Conservation (phyloP, 2,113 vertebrate species). For the Brachypteracias leptosomus region DNA sequence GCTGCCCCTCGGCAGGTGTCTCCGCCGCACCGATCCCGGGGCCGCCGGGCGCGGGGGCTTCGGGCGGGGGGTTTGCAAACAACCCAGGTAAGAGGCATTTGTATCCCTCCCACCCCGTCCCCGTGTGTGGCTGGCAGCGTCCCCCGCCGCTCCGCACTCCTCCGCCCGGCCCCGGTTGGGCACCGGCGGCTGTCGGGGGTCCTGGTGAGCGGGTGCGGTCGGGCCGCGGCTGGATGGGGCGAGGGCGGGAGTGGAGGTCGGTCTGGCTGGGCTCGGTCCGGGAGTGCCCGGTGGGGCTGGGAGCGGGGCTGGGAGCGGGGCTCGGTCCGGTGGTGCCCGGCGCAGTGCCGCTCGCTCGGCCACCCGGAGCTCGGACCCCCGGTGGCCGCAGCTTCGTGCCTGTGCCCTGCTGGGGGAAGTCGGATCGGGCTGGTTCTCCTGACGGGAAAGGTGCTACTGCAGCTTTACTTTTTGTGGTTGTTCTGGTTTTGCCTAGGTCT, state of each 20-base stretch:
- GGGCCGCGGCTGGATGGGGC: not conserved
- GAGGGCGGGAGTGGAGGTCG: not conserved
- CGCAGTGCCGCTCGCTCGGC: not conserved
- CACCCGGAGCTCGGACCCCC: not conserved
- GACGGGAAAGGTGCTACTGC: fast-evolving
- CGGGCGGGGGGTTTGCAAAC: no score
- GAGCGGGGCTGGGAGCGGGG: no score
- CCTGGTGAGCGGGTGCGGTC: no score
- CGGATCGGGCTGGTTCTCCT: fast-evolving
- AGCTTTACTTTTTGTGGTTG: not conserved
- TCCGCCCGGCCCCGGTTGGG: not conserved
- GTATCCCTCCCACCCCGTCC: not conserved
- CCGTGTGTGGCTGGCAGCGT: no score
- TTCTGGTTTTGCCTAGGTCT: not conserved
- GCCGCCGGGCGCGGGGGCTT: not conserved
- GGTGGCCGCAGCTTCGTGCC: no score
- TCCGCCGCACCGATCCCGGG: not conserved
- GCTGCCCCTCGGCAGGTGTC: constrained; percentile 30
- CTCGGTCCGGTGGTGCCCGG: not conserved
- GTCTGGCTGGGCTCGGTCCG: no score
- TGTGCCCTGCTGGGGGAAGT: fast-evolving
- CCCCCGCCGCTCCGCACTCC: not conserved
- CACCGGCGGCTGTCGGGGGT: no score
- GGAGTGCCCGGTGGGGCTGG: not conserved
- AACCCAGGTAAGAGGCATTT: not conserved